phyloP scores from a whole-genome alignment of 2,888 invertebrate genomes.

The Ceramica pisi region DNA sequence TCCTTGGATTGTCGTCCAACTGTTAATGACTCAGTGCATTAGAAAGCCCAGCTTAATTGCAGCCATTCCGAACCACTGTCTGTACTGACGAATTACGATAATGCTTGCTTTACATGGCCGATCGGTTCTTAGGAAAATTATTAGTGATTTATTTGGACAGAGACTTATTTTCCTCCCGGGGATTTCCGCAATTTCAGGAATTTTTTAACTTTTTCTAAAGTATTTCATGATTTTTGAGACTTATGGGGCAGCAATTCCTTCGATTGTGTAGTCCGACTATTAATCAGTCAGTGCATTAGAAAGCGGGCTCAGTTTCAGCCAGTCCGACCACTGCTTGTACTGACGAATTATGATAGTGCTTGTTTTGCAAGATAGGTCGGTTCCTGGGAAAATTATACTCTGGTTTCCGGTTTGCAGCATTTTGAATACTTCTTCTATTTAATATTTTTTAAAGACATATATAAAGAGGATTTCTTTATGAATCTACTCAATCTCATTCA shows the following conservation, averaged over 20 bases:
- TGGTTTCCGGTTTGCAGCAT: too few species aligned
- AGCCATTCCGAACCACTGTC: slow-evolving; percentile 84
- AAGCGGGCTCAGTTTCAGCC: slow-evolving; percentile 86
- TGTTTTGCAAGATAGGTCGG: slow-evolving; percentile 58
- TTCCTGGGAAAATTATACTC: slow-evolving; percentile 10
- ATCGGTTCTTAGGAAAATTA: slow-evolving; percentile 18
- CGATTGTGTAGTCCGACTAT: slow-evolving; percentile 74
- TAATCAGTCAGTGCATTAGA: slow-evolving; percentile 90
- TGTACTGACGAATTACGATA: slow-evolving; percentile 81
- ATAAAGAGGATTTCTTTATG: too few species aligned
- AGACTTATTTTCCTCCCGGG: background rate
- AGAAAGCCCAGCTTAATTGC: slow-evolving; percentile 87
- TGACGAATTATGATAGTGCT: slow-evolving; percentile 75
- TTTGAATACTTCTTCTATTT: too few species aligned
- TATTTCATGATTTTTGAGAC: too few species aligned
- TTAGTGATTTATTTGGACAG: slow-evolving; percentile 23
- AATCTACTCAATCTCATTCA: too few species aligned
- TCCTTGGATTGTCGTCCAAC: slow-evolving; percentile 56
- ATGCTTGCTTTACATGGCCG: slow-evolving; percentile 63
- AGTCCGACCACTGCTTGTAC: slow-evolving; percentile 86
- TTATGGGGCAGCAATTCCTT: too few species aligned
- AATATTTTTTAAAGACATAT: too few species aligned
- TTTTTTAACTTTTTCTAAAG: too few species aligned
- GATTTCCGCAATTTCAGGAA: background rate
- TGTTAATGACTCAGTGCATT: slow-evolving; percentile 90